Conservation (phyloP, 1,140 invertebrate species). For the Cotesia chilonis region DNA sequence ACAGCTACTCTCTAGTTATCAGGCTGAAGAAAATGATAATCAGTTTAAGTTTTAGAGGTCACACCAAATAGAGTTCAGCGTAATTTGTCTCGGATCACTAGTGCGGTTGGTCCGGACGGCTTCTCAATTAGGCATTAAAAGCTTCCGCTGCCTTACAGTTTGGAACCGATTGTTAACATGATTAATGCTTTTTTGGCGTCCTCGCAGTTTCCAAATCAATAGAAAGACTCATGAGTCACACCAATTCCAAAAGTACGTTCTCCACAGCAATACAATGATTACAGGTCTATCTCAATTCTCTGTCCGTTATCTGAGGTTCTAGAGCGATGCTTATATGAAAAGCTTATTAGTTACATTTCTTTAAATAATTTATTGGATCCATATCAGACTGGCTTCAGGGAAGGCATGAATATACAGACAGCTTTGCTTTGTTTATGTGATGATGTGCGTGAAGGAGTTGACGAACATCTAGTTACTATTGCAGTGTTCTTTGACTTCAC, state of each 20-base stretch:
- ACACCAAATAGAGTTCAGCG: neutral
- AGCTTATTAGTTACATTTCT: neutral
- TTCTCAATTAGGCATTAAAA: constrained; percentile 6
- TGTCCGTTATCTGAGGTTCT: constrained; percentile 29
- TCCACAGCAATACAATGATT: constrained; percentile 17
- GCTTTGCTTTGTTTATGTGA: neutral
- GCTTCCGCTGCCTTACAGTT: neutral
- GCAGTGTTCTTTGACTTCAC: constrained; percentile 34
- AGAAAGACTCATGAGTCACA: neutral
- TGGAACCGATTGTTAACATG: neutral
- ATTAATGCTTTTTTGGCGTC: neutral
- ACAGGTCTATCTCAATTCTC: constrained; percentile 25
- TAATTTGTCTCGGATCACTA: neutral
- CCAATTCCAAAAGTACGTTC: neutral
- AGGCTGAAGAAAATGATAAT: neutral
- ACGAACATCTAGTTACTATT: neutral
- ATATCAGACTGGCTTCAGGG: constrained; percentile 8
- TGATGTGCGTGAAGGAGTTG: constrained; percentile 15
- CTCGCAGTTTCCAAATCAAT: neutral
- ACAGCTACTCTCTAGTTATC: neutral
- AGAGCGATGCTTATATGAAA: constrained; percentile 22
- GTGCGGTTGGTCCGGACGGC: neutral
- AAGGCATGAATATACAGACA: neutral
- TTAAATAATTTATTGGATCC: neutral
- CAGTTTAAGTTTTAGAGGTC: neutral